A percentile compares a stretch with the other conserved stretches of the same genome.
phyloP scores from a whole-genome alignment of 1,140 invertebrate genomes.

The Phymastichus coffea region DNA sequence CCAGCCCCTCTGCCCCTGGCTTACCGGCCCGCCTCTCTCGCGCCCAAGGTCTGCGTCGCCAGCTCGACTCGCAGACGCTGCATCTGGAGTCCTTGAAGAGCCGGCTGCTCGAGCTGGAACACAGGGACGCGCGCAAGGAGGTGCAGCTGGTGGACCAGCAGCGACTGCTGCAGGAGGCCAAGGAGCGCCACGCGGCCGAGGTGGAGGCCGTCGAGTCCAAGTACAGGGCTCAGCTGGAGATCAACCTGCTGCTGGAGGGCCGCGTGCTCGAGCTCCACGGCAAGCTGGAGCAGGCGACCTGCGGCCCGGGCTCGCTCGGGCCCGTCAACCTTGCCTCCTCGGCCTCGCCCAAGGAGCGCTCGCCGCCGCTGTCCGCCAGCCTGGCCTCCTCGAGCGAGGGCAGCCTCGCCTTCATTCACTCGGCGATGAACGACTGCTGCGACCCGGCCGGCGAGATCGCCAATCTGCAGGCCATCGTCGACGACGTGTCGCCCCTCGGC shows the following conservation, averaged over 20 bases:
- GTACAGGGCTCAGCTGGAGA: conserved; percentile 67
- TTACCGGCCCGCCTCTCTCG: too few relatives aligned
- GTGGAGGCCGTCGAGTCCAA: conserved; percentile 69
- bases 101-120: conserved; percentile 54
- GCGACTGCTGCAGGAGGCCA: conserved; percentile 54
- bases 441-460: conserved; percentile 52
- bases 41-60: conserved; percentile 49
- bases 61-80: conserved; percentile 51
- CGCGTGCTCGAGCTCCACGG: conserved; percentile 66
- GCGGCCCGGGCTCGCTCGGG: conserved; percentile 18
- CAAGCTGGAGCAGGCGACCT: conserved; percentile 52
- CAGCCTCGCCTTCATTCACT: conserved; percentile 51
- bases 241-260: conserved; percentile 68
- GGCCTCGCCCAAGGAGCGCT: conserved; percentile 52
- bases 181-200: conserved; percentile 57
- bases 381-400: conserved; percentile 55
- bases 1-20: too few relatives aligned
- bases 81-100: conserved; percentile 48
- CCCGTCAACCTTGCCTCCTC: conserved; percentile 47
- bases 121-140: conserved; percentile 54
- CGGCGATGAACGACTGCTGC: conserved; percentile 50
- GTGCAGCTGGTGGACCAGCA: conserved; percentile 53
- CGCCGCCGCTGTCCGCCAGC: conserved; percentile 50
- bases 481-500: conserved; percentile 44
- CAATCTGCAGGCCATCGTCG: conserved; percentile 53